phyloP scores from a whole-genome alignment of 2,797 vertebrate genomes.

The Fistularia commersonii region DNA sequence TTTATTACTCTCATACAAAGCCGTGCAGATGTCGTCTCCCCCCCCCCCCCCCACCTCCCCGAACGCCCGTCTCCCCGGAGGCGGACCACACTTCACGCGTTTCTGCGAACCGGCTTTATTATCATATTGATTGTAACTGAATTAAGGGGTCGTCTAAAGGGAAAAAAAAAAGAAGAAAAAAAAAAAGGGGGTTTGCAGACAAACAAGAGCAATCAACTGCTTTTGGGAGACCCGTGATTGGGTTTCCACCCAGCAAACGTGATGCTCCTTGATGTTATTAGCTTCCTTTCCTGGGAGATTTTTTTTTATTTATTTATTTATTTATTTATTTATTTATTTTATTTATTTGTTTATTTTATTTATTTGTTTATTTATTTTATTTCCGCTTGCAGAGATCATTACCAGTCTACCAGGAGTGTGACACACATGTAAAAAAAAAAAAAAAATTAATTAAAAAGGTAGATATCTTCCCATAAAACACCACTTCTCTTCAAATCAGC shows the following conservation, averaged over 20 bases:
- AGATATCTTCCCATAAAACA: slow-evolving; percentile 17
- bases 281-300: slow-evolving; percentile 7
- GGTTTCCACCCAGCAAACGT: slow-evolving; percentile 29
- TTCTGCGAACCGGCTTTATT: slow-evolving; percentile 37
- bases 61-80: neutral
- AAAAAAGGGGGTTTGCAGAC: slow-evolving; percentile 24
- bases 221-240: slow-evolving; percentile 44
- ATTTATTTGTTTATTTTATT: too few relatives aligned
- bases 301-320: too few relatives aligned
- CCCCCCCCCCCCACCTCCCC: too few relatives aligned
- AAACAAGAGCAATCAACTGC: slow-evolving; percentile 40
- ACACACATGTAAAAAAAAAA: slow-evolving; percentile 12
- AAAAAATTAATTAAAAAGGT: neutral
- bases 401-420: slow-evolving; percentile 13
- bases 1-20: slow-evolving; percentile 69
- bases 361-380: too few relatives aligned
- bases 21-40: slow-evolving; percentile 54
- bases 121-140: slow-evolving; percentile 65
- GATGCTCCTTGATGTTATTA: slow-evolving; percentile 32
- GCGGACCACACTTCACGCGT: neutral
- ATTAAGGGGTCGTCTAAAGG: slow-evolving; percentile 55
- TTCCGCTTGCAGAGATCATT: slow-evolving; percentile 29
- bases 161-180: too few relatives aligned
- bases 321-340: too few relatives aligned
- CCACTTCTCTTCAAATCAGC: neutral